Percentiles rank a stretch among this genome's conserved stretches.
Evolutionary conservation across 92 coral and sea anemone genomes (phyloP).

Genomic region (Porites cylindrica): DNA sequence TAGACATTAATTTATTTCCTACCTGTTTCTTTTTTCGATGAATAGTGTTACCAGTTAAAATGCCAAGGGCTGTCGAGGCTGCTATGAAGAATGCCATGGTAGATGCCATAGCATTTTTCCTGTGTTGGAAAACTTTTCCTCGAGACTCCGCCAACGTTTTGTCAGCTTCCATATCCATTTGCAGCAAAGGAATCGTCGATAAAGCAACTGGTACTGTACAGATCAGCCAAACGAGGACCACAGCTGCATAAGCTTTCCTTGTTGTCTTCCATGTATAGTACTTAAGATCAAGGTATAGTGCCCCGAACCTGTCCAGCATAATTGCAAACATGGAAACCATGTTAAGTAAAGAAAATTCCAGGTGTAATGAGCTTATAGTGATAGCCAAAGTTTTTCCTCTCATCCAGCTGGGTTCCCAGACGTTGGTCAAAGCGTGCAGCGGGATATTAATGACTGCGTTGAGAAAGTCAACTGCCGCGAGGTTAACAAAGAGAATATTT

Average conservation of each 20-base stretch:
- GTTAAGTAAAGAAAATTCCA: conserved; percentile 8
- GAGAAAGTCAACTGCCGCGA: background rate
- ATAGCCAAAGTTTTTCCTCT: background rate
- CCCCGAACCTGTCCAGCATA: conserved; percentile 21
- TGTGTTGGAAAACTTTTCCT: background rate
- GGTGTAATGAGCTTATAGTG: background rate
- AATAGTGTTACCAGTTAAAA: background rate
- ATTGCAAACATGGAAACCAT: background rate
- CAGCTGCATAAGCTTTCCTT: conserved; percentile 1
- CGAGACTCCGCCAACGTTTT: background rate
- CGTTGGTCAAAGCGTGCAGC: background rate
- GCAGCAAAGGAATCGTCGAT: background rate
- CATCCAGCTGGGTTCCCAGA: background rate
- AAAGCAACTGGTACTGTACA: background rate
- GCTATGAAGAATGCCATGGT: background rate
- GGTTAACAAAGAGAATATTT: conserved; percentile 1
- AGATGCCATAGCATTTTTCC: background rate
- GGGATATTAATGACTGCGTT: background rate
- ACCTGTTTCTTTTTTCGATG: background rate
- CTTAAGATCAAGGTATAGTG: background rate
- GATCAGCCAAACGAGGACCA: background rate
- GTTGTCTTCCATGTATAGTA: conserved; percentile 28
- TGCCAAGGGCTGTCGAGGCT: conserved; percentile 14
- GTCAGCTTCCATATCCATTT: background rate
- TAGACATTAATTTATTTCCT: background rate